Base-by-base conservation (phyloP, 2,888 invertebrate species). In the Xestia xanthographa region DNA sequence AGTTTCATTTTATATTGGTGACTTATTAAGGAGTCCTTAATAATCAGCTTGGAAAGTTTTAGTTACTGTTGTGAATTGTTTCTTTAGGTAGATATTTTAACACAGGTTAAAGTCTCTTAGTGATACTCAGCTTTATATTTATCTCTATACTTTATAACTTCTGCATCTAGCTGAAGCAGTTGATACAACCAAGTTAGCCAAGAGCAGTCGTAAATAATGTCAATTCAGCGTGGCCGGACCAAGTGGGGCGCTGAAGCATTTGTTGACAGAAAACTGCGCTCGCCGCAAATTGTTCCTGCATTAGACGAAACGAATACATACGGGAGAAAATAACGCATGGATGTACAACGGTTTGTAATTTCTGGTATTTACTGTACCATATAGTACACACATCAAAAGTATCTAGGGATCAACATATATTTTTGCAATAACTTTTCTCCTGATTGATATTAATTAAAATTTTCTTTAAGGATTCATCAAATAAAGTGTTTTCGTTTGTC, bases 221-320 rank as follows among this genome's bases (percentile, higher is more conserved):
- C 81, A 77, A 79, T 83, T 78, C 77, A 77, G 58, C 43, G 72
- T 76, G 72, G 75, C 67, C 26, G 53, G 66, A 76, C 77, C 75
- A 75, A 83, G 80, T 81, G 71, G 68, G 82, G 77, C 79, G 75
- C 75, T 83, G 72, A 82, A 77, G 65, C 41, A 77, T 84, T 86
- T 86, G 84, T 85, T 86, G 84, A 79, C 74, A 83, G 86, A 86
- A 86, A 88, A 88, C 82, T 83, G 80, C 75, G 75, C 72, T 83
- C 66, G 73, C 83, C 73, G 66, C 80, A 88, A 86, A 86, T 86
- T 86, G 86, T 85, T 76, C 72, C 62, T 72, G 82, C 85, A 85
- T 82, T 87, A 87, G 43, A 38, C 48, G 66, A 41, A 82, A 80
- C 75, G 58, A 17, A 79, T 72, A 22, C 50, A 4, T n/a, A 85